phyloP scores from a whole-genome alignment of 1,140 invertebrate genomes.

The Nasonia longicornis region DNA sequence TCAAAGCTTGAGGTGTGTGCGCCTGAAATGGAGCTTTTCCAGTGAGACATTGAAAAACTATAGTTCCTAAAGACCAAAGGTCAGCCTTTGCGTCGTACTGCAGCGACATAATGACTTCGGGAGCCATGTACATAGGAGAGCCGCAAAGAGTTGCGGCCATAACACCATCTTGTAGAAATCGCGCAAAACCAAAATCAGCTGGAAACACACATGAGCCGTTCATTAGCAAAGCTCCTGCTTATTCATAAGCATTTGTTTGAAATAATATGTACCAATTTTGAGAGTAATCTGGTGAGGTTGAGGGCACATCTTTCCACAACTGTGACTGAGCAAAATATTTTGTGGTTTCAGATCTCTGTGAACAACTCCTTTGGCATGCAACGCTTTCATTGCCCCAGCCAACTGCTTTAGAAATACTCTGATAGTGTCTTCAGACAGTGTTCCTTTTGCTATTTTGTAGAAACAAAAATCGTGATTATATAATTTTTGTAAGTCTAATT shows the following conservation, averaged over 20 bases:
- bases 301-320: conserved; percentile 81
- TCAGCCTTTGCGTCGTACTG: conserved; percentile 99
- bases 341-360: conserved; percentile 99
- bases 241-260: not conserved
- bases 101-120: conserved; percentile 99
- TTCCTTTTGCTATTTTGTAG: conserved; percentile 79
- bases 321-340: conserved; percentile 93
- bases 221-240: not conserved
- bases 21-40: conserved; percentile 99
- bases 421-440: conserved; percentile 97
- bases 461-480: not conserved
- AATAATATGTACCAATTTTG: conserved; percentile 84
- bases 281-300: conserved; percentile 91
- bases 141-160: conserved; percentile 99
- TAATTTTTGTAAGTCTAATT: conserved; percentile 21
- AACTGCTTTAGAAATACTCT: conserved; percentile 94
- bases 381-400: conserved; percentile 95
- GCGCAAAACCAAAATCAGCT: conserved; percentile 99
- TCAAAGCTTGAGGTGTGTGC: conserved; percentile 97
- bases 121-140: conserved; percentile 99
- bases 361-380: conserved; percentile 97
- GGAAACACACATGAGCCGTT: conserved; percentile 58
- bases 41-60: conserved; percentile 98
- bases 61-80: conserved; percentile 98
- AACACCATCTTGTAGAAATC: conserved; percentile 97